Percentiles rank a stretch among this genome's conserved stretches.
phyloP scores from a whole-genome alignment of 37 sponge, comb jelly and placozoan genomes.

The Bolinopsis microptera region DNA sequence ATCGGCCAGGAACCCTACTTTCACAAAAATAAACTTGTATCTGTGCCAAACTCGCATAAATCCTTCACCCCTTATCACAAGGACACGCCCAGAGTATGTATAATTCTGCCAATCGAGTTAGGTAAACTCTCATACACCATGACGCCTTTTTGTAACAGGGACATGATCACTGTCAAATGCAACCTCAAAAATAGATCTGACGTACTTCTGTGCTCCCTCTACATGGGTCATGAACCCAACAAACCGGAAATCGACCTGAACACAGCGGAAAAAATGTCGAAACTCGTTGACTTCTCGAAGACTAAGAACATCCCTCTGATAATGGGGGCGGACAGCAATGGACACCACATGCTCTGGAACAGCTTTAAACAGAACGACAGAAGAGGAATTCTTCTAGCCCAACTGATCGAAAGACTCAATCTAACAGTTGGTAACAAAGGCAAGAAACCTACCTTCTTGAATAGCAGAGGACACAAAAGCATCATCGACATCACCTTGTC shows the following conservation, averaged over 20 bases:
- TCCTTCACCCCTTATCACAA: background rate
- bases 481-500: no score
- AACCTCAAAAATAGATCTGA: background rate
- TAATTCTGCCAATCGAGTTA: background rate
- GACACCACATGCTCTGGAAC: background rate
- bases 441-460: no score
- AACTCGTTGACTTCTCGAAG: background rate
- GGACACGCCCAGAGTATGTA: background rate
- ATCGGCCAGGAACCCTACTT: background rate
- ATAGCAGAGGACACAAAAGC: no score
- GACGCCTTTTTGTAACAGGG: background rate
- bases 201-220: background rate
- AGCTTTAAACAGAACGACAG: no score
- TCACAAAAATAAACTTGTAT: background rate
- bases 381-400: no score
- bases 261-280: background rate
- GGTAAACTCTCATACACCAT: background rate
- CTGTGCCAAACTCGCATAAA: background rate
- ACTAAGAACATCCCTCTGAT: background rate
- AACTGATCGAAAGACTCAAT: no score
- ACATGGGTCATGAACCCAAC: background rate
- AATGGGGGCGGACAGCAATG: background rate
- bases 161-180: background rate
- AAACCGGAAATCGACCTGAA: background rate
- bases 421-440: no score